A percentile compares a stretch with the other conserved stretches of the same genome.
phyloP scores from a whole-genome alignment of 1,140 invertebrate genomes.

The Drosophila mojavensis region DNA sequence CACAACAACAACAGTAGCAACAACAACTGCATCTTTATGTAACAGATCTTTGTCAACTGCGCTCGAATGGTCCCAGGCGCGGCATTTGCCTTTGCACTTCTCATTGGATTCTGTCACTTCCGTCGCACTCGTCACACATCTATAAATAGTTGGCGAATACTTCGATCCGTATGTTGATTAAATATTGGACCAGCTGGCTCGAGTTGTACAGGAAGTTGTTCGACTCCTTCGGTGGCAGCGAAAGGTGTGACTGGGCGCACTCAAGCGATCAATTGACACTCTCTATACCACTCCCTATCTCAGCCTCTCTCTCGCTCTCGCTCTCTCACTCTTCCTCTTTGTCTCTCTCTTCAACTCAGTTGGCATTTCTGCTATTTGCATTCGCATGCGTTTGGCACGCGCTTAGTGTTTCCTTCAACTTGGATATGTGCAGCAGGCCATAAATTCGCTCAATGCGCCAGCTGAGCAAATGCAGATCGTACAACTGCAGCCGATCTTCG shows the following conservation, averaged over 20 bases:
- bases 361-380: not conserved
- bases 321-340: not conserved
- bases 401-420: constrained; percentile 44
- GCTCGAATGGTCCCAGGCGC: not conserved
- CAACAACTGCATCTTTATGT: constrained; percentile 23
- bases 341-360: too few species aligned
- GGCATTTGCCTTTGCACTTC: constrained; percentile 11
- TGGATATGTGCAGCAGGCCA: constrained; percentile 34
- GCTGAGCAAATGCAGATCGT: constrained; percentile 36
- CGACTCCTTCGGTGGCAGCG: not conserved
- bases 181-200: constrained; percentile 60
- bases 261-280: constrained; percentile 66
- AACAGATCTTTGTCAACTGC: constrained; percentile 25
- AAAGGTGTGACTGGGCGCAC: constrained; percentile 46
- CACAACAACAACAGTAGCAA: too few species aligned
- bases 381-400: constrained; percentile 47
- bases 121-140: constrained; percentile 12
- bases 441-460: constrained; percentile 48
- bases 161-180: constrained; percentile 53
- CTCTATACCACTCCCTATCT: not conserved
- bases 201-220: constrained; percentile 54
- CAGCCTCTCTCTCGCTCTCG: not conserved
- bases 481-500: constrained; percentile 23
- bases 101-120: constrained; percentile 8
- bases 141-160: constrained; percentile 46